Evolutionary conservation across 2,113 vertebrate species (phyloP).

Genomic region (Pomatostomus ruficeps): DNA sequence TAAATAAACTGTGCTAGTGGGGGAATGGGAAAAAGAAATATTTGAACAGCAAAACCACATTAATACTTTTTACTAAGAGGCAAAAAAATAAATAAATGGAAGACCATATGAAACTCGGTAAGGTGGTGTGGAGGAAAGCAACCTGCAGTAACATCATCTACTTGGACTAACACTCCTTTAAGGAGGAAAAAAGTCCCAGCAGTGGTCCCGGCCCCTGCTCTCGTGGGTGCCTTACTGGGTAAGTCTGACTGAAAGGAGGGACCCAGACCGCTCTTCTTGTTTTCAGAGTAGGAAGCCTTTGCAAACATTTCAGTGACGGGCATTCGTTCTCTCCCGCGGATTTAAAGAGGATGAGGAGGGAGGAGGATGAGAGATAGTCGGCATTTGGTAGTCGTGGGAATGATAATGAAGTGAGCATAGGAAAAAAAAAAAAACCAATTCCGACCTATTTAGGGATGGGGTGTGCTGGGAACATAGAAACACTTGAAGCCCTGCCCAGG

Average conservation of each 20-base stretch:
- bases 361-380: neutral
- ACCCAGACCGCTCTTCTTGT: neutral
- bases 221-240: neutral
- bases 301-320: neutral
- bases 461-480: neutral
- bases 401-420: neutral
- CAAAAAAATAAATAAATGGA: neutral
- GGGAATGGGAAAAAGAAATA: neutral
- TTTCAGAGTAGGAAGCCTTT: neutral
- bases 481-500: neutral
- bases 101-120: neutral
- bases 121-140: neutral
- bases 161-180: neutral
- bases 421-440: fast-evolving
- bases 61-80: conserved; percentile 5
- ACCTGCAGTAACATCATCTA: neutral
- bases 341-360: neutral
- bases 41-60: conserved; percentile 1
- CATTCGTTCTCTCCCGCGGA: neutral
- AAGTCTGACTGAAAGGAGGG: neutral
- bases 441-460: neutral
- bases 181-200: neutral
- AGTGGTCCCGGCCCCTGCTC: neutral
- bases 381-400: conserved; percentile 4
- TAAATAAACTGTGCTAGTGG: neutral